Conservation (phyloP, 2,888 invertebrate genomes). For the Plebejus anna region DNA sequence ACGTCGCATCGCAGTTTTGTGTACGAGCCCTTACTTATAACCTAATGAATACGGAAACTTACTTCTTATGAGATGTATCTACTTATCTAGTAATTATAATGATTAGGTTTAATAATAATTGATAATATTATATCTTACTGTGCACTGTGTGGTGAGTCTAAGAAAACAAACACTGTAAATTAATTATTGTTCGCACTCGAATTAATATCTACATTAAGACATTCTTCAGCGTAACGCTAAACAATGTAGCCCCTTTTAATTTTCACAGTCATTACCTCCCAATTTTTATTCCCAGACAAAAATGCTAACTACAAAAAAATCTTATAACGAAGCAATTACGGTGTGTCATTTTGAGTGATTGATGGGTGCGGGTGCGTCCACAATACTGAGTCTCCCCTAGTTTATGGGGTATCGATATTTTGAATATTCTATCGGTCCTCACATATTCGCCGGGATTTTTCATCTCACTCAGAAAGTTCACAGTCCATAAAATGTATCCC, state of each 20-base stretch:
- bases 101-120: too few relatives aligned
- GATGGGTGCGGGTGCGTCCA: constrained; percentile 2
- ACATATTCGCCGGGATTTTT: constrained; percentile 34
- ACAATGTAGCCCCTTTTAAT: not conserved
- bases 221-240: not conserved
- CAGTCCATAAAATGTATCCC: constrained; percentile 40
- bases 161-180: not conserved
- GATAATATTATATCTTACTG: too few relatives aligned
- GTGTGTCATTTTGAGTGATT: constrained; percentile 14
- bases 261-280: not conserved
- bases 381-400: not conserved
- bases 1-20: too few relatives aligned
- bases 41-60: too few relatives aligned
- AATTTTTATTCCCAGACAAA: not conserved
- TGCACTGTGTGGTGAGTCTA: too few relatives aligned
- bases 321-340: constrained; percentile 13
- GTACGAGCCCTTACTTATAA: not conserved
- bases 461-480: constrained; percentile 34
- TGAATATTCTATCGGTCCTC: constrained; percentile 25
- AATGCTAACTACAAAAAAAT: constrained; percentile 5
- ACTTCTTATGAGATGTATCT: too few relatives aligned
- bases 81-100: too few relatives aligned
- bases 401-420: constrained; percentile 24
- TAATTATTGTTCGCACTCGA: not conserved
- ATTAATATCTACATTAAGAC: not conserved